phyloP scores from a whole-genome alignment of 1,140 invertebrate genomes.

The Ceratina australensis region DNA sequence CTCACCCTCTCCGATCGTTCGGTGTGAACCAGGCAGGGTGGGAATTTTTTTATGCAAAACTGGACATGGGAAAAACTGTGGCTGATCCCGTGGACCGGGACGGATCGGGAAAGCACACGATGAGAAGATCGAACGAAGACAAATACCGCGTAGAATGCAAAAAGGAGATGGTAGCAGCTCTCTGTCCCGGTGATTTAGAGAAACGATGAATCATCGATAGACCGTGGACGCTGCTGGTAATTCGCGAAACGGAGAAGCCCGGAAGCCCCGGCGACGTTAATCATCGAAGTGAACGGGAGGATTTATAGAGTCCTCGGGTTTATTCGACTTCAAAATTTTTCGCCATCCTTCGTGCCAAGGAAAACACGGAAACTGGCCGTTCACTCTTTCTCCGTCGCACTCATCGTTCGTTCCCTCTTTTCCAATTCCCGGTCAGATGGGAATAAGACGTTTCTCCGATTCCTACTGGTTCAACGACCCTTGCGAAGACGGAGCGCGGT shows the following conservation, averaged over 20 bases:
- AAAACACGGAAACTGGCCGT: conserved; percentile 33
- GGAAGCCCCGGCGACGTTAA: conserved; percentile 41
- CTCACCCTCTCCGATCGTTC: conserved; percentile 43
- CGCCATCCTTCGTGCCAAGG: conserved; percentile 13
- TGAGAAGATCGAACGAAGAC: background rate
- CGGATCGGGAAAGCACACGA: conserved; percentile 11
- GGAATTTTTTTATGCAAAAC: conserved; percentile 79
- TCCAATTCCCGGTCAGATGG: background rate
- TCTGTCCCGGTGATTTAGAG: conserved; percentile 43
- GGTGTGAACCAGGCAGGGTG: conserved; percentile 73
- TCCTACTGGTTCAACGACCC: conserved; percentile 46
- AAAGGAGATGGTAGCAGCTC: background rate
- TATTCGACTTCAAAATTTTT: conserved; percentile 35
- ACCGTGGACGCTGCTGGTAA: conserved; percentile 12
- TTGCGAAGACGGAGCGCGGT: background rate
- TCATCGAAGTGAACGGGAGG: conserved; percentile 36
- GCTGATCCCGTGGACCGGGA: background rate
- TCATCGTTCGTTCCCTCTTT: background rate
- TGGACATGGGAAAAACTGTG: conserved; percentile 77
- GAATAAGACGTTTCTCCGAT: background rate
- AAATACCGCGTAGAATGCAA: background rate
- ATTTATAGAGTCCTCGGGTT: conserved; percentile 11
- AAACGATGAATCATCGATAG: conserved; percentile 57
- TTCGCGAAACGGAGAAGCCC: conserved; percentile 37
- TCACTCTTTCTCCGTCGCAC: too few species aligned